These are phyloP conservation scores for Philaenus spumarius DNA, from an alignment of 1,140 invertebrate genomes.

Conservation along the genomic window DNA sequence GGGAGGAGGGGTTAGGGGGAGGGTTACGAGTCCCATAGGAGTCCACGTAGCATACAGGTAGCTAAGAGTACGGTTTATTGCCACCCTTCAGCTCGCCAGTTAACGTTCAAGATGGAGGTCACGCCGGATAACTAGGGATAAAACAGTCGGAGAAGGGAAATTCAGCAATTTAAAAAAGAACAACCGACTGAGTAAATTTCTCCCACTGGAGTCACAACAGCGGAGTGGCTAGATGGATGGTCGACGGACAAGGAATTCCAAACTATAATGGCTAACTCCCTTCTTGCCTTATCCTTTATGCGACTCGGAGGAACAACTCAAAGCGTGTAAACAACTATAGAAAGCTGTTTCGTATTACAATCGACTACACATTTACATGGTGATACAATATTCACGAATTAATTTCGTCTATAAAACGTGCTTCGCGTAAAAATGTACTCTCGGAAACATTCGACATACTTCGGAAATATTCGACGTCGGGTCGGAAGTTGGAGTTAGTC, in stretches of 20 bases:
- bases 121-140: neutral
- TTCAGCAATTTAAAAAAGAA: conserved; percentile 13
- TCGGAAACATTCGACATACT: too few species aligned
- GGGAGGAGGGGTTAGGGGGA: neutral
- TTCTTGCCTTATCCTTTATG: neutral
- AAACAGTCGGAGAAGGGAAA: conserved; percentile 10
- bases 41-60: conserved; percentile 3
- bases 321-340: too few species aligned
- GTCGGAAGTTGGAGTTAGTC: too few species aligned
- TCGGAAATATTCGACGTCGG: too few species aligned
- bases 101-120: neutral
- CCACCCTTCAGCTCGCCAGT: neutral
- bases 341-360: too few species aligned
- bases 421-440: too few species aligned
- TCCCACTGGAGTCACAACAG: neutral
- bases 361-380: too few species aligned
- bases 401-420: too few species aligned
- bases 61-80: too few species aligned
- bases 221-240: neutral
- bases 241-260: neutral
- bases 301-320: neutral
- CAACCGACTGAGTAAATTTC: conserved; percentile 4
- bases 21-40: neutral
- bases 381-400: too few species aligned
- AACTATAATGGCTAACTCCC: neutral